Percentiles rank a stretch among this genome's conserved stretches.
Evolutionary conservation across 2,113 vertebrate genomes (phyloP).

Genomic region (Dasyurus viverrinus): DNA sequence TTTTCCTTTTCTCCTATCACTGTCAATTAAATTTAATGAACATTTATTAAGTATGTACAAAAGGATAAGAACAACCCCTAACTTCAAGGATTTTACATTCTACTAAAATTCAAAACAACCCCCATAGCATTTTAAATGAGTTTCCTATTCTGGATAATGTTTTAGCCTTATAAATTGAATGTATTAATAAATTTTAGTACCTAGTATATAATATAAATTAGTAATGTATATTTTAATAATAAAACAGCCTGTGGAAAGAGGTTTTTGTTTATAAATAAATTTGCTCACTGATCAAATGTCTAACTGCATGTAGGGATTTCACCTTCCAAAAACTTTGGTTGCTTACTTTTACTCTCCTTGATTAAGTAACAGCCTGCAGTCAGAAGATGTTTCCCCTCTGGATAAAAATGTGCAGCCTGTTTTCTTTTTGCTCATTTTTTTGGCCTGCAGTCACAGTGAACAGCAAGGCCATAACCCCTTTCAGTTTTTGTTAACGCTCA

Average conservation of each 20-base stretch:
- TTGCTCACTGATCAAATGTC: neutral
- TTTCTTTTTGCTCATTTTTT: neutral
- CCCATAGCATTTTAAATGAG: neutral
- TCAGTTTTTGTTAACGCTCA: constrained; percentile 19
- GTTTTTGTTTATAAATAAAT: neutral
- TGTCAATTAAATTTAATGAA: neutral
- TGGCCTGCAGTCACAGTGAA: neutral
- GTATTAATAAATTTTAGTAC: neutral
- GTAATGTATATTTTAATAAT: neutral
- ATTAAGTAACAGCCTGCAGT: neutral
- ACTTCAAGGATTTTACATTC: neutral
- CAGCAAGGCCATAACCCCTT: neutral
- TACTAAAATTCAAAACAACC: neutral
- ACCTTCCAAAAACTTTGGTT: neutral
- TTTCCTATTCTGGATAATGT: neutral
- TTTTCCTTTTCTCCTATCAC: constrained; percentile 8
- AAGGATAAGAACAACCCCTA: neutral
- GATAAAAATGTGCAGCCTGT: accelerated
- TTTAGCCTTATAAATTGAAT: neutral
- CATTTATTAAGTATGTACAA: neutral
- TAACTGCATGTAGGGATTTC: neutral
- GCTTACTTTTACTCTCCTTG: neutral
- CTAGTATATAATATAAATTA: neutral
- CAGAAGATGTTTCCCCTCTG: neutral
- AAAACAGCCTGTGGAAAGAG: neutral